A percentile compares a stretch with the other conserved stretches of the same genome.
Evolutionary conservation across 2,113 vertebrate species (phyloP).

Genomic region (Mugil cephalus): DNA sequence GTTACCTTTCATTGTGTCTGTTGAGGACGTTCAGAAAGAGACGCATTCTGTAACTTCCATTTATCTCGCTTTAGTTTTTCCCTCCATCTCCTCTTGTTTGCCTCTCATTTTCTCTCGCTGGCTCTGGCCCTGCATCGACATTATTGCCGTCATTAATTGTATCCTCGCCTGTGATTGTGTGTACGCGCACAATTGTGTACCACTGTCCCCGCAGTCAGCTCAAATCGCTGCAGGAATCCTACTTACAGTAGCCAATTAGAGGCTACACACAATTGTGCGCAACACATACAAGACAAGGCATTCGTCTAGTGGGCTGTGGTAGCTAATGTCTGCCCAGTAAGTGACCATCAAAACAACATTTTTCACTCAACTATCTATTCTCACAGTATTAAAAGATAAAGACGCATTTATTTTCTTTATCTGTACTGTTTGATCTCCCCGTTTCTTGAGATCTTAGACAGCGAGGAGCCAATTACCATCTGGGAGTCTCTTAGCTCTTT

Average conservation of each 20-base stretch:
- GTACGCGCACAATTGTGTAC: background rate
- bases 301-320: background rate
- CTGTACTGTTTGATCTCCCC: background rate
- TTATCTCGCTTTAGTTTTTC: background rate
- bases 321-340: slow-evolving; percentile 21
- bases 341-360: slow-evolving; percentile 49
- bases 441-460: slow-evolving; percentile 22
- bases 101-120: slow-evolving; percentile 23
- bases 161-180: slow-evolving; percentile 18
- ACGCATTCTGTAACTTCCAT: slow-evolving; percentile 14
- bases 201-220: slow-evolving; percentile 44
- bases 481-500: slow-evolving; percentile 4
- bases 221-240: slow-evolving; percentile 60
- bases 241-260: slow-evolving; percentile 72
- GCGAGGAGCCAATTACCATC: slow-evolving; percentile 54
- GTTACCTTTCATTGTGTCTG: background rate
- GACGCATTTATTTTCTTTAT: background rate
- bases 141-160: slow-evolving; percentile 67
- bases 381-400: slow-evolving; percentile 11
- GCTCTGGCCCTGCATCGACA: slow-evolving; percentile 40
- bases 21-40: background rate
- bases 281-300: slow-evolving; percentile 1
- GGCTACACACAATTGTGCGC: slow-evolving; percentile 27
- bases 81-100: background rate
- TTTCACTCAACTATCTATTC: slow-evolving; percentile 30